Base-by-base conservation (phyloP, 2,797 vertebrate genomes). In the Sternarchorhynchus goeldii region DNA sequence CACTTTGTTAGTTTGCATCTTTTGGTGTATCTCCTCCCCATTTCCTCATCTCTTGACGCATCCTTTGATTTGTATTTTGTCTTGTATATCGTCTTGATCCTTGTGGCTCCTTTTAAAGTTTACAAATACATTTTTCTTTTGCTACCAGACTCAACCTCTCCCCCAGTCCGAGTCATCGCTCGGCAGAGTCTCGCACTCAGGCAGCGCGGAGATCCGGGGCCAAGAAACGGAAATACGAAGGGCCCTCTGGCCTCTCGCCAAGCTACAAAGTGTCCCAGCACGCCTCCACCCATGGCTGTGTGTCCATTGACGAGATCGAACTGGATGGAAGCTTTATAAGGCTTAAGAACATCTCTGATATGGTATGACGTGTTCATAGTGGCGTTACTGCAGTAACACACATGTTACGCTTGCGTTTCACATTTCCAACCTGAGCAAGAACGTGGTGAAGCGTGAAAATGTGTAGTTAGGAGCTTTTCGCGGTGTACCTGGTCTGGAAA, bases 261-360 rank as follows among this genome's bases (percentile, higher is more conserved):
- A 88, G 83, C 57, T 91, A 86, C 70, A 93, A 93, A 79, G 88
- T 90, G 55, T 83, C 92, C 74, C 91, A 93, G 81, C 91, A 87
- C 20, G 85, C 89, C 5, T 86, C 89, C 0, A 78, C 87, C 4
- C 83, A 60, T 4, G 90, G 93, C 5, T 82, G 76, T 0, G 20
- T 96, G 56, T 92, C 90, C 36, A 90, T 96, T 59, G 92, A 93
- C 3, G 94, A 95, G 75, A 89, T 96, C 0, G 93, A 96, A 76
- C 39, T 82, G 62, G 91, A 94, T 0, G 95, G 95, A 4, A 93
- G 85, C 69, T 96, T 90, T 71, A 85, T 96, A 25, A 89, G 80
- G 66, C 89, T 96, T 79, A 92, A 86, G 87, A 96, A 96, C 86
- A 89, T 89, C 84, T 93, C 94, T 0, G 83, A 93, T 0, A 32